A percentile compares a stretch with the other conserved stretches of the same genome.
These are phyloP conservation scores for Apodemus speciosus DNA, from an alignment of 2,113 vertebrate genomes.

Conservation along the genomic window DNA sequence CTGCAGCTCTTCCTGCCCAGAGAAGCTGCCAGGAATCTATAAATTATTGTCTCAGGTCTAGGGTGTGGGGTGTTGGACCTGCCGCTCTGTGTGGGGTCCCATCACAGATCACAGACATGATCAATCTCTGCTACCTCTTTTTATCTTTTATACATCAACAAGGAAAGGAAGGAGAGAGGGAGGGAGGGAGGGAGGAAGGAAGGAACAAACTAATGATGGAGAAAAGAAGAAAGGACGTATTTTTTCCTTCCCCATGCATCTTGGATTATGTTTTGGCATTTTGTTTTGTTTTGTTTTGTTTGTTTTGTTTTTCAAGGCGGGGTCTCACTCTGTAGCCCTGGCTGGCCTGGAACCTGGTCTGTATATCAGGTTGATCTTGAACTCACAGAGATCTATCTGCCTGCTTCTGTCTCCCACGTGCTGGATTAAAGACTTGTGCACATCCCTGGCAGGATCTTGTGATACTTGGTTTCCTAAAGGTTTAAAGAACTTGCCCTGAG, in stretches of 20 bases:
- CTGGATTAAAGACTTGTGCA: not conserved
- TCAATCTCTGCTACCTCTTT: not conserved
- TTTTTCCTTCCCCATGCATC: not conserved
- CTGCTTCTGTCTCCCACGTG: too few species aligned
- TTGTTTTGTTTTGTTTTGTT: not conserved
- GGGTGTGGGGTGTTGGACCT: not conserved
- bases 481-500: not conserved
- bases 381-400: not conserved
- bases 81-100: not conserved
- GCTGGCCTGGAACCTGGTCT: not conserved
- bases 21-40: not conserved
- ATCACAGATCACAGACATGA: not conserved
- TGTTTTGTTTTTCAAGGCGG: not conserved
- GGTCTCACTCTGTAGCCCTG: not conserved
- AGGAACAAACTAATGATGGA: rapidly evolving
- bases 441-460: not conserved
- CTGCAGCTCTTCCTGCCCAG: not conserved
- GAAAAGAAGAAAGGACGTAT: not conserved
- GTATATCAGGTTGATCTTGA: not conserved
- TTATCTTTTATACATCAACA: conserved; percentile 13
- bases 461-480: not conserved
- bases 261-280: not conserved
- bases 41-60: not conserved
- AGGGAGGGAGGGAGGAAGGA: not conserved
- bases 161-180: not conserved